Evolutionary conservation across 2,888 invertebrate species (phyloP), one percentile per base, ranked within the genome.

Genomic region (Athrips mouffetella): DNA sequence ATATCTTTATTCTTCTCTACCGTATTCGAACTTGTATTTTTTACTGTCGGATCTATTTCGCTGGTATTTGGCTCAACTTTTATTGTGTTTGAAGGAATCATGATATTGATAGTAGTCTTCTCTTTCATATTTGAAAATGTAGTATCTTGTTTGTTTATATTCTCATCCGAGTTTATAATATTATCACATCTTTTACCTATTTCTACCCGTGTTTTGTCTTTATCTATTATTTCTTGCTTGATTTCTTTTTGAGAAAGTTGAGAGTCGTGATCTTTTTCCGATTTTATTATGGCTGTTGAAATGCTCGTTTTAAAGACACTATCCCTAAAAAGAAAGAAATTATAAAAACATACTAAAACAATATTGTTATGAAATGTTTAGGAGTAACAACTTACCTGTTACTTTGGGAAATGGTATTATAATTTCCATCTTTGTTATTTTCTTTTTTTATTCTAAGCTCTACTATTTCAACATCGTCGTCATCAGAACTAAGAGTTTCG

Each of bases 191-290:
- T n/a, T n/a, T n/a, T n/a, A n/a, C n/a, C n/a, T n/a, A n/a, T n/a
- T n/a, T n/a, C n/a, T n/a, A n/a, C n/a, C n/a, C n/a, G n/a, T 2
- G 27, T 27, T 2, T 27, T 27, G n/a, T 4, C 21, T 2, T 21
- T 21, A 11, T 52, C n/a, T 40, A 46, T 23, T 51, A 30, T n/a
- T 41, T 5, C 37, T 48, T 41, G 20, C 41, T 46, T 29, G 13
- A 45, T 11, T 45, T 45, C 8, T 30, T 21, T 21, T n/a, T 27
- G 2, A 27, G 8, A 3, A 27, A 8, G 10, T 27, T n/a, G n/a
- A n/a, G n/a, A n/a, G n/a, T n/a, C n/a, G n/a, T n/a, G n/a, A n/a
- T n/a, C n/a, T n/a, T n/a, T n/a, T n/a, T 11, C 7, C 15, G 13
- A 16, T 33, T 11, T 15, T n/a, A n/a, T n/a, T n/a, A n/a, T n/a